Conservation (phyloP, 2,888 invertebrate genomes). For the Aelia acuminata region DNA sequence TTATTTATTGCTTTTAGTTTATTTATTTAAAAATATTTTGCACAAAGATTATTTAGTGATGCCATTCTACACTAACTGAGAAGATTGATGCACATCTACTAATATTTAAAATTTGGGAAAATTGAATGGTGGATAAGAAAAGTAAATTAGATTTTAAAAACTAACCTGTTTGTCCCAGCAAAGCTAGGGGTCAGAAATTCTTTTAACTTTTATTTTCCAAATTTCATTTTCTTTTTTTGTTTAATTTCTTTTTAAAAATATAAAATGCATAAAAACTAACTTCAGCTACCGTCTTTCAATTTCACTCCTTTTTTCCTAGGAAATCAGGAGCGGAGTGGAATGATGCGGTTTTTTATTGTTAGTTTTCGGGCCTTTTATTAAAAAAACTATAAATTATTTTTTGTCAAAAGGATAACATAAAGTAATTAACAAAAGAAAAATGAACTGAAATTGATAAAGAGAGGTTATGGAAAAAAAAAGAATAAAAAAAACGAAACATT, state of each 20-base stretch:
- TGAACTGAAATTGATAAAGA: not conserved
- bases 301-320: not conserved
- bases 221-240: conserved; percentile 42
- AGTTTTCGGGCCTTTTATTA: conserved; percentile 38
- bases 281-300: not conserved
- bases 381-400: not conserved
- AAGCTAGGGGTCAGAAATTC: conserved; percentile 59
- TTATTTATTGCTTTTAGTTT: not conserved
- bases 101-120: conserved; percentile 10
- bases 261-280: conserved; percentile 47
- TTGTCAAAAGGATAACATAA: conserved; percentile 34
- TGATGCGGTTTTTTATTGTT: conserved; percentile 5
- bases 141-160: conserved; percentile 52
- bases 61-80: conserved; percentile 29
- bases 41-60: conserved; percentile 2
- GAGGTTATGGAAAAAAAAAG: conserved; percentile 34
- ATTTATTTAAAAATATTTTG: not conserved
- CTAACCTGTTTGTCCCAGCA: conserved; percentile 60
- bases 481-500: conserved; percentile 43
- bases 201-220: conserved; percentile 50
- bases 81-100: conserved; percentile 32
- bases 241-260: not conserved
- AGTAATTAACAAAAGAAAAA: not conserved
- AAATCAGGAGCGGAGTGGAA: not conserved
- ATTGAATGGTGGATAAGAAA: conserved; percentile 46